phyloP scores from a whole-genome alignment of 2,888 invertebrate genomes.

The Eudiplozoon nipponicum region DNA sequence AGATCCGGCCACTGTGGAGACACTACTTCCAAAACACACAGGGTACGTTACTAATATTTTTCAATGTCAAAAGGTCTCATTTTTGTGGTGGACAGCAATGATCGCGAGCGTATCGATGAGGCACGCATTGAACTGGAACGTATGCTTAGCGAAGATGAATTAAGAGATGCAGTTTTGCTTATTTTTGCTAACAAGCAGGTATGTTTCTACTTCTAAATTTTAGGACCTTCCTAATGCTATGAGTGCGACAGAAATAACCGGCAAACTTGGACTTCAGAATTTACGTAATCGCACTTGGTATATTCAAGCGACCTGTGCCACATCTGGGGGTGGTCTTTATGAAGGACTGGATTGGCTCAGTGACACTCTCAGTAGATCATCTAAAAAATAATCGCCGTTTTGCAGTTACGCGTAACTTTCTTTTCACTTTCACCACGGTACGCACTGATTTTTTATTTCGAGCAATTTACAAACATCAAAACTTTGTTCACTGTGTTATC shows the following conservation, averaged over 20 bases:
- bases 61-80: too few species aligned
- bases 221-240: slow-evolving; percentile 98
- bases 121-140: slow-evolving; percentile 60
- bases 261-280: slow-evolving; percentile 86
- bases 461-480: too few species aligned
- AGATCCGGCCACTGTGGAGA: slow-evolving; percentile 82
- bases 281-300: slow-evolving; percentile 49
- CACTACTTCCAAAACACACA: slow-evolving; percentile 89
- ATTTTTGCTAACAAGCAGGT: slow-evolving; percentile 95
- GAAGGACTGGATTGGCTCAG: slow-evolving; percentile 16
- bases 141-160: slow-evolving; percentile 71
- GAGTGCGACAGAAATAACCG: slow-evolving; percentile 97
- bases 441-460: too few species aligned
- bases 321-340: slow-evolving; percentile 13
- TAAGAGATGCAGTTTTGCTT: slow-evolving; percentile 59
- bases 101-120: slow-evolving; percentile 63
- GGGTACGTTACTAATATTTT: too few species aligned
- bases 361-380: too few species aligned
- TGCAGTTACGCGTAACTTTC: too few species aligned
- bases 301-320: slow-evolving; percentile 16
- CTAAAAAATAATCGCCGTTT: too few species aligned
- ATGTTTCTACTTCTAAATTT: too few species aligned
- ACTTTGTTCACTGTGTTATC: too few species aligned
- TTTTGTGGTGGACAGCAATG: slow-evolving; percentile 86
- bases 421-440: too few species aligned